Evolutionary conservation across 2,113 vertebrate genomes (phyloP).

Genomic region (Spheniscus mendiculus): DNA sequence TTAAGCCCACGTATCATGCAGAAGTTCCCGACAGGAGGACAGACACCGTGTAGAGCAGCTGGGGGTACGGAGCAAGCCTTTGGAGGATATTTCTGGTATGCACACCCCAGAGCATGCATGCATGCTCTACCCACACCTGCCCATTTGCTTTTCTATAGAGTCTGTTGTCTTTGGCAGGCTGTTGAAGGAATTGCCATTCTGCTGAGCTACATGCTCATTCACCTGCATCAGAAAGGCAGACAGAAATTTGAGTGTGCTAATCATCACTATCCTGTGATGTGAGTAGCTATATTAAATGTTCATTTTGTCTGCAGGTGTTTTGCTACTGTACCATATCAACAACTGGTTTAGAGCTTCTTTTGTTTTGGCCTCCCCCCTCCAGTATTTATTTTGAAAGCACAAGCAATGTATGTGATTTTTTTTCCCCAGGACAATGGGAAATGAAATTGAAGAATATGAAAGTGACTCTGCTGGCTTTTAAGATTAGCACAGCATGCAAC

Average conservation of each 20-base stretch:
- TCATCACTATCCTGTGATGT: slow-evolving; percentile 31
- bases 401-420: not conserved
- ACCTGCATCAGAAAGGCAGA: slow-evolving; percentile 56
- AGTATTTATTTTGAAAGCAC: not conserved
- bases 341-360: not conserved
- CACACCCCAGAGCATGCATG: fast-evolving
- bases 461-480: slow-evolving; percentile 7
- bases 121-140: not conserved
- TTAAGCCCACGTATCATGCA: not conserved
- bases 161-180: slow-evolving; percentile 39
- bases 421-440: not conserved
- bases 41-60: fast-evolving
- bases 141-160: slow-evolving; percentile 16
- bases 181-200: slow-evolving; percentile 64
- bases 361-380: not conserved
- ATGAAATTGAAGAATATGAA: not conserved
- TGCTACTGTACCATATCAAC: not conserved
- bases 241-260: slow-evolving; percentile 53
- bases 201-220: slow-evolving; percentile 11
- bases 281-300: slow-evolving; percentile 44
- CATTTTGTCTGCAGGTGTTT: slow-evolving; percentile 56
- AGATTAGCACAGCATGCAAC: slow-evolving; percentile 27
- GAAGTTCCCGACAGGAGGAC: not conserved
- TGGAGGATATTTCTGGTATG: not conserved
- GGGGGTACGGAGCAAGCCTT: fast-evolving